Evolutionary conservation across 2,888 invertebrate species (phyloP), one percentile per base, ranked within the genome.

Genomic region (Marasmarcha lunaedactyla): DNA sequence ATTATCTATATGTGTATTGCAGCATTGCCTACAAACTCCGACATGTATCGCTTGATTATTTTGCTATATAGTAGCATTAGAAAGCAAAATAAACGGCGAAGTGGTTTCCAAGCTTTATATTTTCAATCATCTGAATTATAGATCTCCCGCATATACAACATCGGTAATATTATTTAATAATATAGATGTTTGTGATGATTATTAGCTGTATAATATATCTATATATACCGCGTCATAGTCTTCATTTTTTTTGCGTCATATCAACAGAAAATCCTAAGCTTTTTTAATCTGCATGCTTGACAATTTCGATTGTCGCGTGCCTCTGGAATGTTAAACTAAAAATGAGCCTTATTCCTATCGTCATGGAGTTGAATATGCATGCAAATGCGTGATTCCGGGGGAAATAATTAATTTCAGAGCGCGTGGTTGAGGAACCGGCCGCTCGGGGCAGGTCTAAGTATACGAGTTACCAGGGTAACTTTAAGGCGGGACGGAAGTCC

Each of bases 401-500:
- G 66, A 71, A 88, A n/a, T n/a, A n/a, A n/a, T n/a, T 90, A 87
- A 88, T 91, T 91, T 88, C 93, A 90, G 93, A 94, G 78, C 87
- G 88, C 86, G 88, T 89, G 87, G 90, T 89, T 86, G 90, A 90
- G 85, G 87, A 87, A 77, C 87, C 88, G 72, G 89, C 92, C 85
- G 86, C 90, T 84, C 90, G 90, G 86, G 90, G 90, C 87, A 88
- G 90, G 86, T 89, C 90, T 88, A 91, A 90, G 88, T 91, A 90
- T 88, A 86, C 90, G 81, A 89, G 89, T 87, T 90, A 90, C 89
- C 90, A 90, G 89, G 81, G 66, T 85, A 92, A 91, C 91, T 92
- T 93, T 90, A 92, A 92, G 88, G 87, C 83, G 65, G 88, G 88
- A 71, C 91, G 94, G 90, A 94, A 94, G 88, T 94, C 94, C 86